A percentile compares a stretch with the other conserved stretches of the same genome.
phyloP scores from a whole-genome alignment of 2,113 vertebrate species.

The Megatriorchis doriae region DNA sequence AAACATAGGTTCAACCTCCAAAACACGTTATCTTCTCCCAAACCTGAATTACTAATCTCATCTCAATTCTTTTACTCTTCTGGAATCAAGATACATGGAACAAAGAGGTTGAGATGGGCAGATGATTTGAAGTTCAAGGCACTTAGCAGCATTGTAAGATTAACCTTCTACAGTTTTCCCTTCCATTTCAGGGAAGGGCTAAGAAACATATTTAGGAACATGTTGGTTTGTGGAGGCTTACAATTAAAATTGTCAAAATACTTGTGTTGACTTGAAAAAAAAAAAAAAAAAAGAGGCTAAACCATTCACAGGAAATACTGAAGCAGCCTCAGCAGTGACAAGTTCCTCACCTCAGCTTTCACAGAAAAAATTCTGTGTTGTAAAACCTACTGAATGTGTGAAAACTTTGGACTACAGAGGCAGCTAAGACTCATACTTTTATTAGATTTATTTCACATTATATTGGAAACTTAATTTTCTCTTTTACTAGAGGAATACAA shows the following conservation, averaged over 20 bases:
- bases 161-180: background rate
- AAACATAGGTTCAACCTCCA: background rate
- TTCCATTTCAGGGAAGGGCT: background rate
- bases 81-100: background rate
- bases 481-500: background rate
- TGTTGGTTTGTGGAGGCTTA: background rate
- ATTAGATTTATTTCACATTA: background rate
- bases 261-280: background rate
- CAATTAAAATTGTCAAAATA: background rate
- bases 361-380: background rate
- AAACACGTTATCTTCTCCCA: background rate
- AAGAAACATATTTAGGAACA: background rate
- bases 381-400: background rate
- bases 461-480: background rate
- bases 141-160: background rate
- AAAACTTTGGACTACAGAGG: background rate
- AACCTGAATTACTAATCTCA: background rate
- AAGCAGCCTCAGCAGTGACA: background rate
- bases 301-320: background rate
- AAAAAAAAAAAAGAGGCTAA: background rate
- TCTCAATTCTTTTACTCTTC: background rate
- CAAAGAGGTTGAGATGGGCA: background rate
- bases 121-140: background rate
- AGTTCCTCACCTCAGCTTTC: background rate
- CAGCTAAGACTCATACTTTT: background rate